phyloP scores from a whole-genome alignment of 1,140 invertebrate genomes.

The Temnothorax nylanderi region DNA sequence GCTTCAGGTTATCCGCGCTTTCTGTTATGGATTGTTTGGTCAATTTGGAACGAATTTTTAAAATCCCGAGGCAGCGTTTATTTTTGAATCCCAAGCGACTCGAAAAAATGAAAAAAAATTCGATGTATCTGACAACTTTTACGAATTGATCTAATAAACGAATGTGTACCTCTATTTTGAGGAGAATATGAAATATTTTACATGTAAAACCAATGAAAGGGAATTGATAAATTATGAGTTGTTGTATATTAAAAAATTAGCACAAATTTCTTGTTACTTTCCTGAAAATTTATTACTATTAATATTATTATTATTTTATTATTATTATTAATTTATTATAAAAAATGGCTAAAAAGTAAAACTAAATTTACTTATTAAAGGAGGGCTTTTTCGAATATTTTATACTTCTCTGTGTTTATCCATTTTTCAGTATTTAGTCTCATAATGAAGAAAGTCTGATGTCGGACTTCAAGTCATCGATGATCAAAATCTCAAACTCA shows the following conservation, averaged over 20 bases:
- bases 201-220: neutral
- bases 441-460: neutral
- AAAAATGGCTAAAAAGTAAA: neutral
- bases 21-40: slow-evolving; percentile 15
- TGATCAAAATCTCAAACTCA: slow-evolving; percentile 15
- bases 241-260: neutral
- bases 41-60: slow-evolving; percentile 27
- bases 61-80: neutral
- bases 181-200: neutral
- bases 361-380: neutral
- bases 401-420: neutral
- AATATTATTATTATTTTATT: neutral
- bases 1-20: slow-evolving; percentile 42
- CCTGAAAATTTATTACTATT: neutral
- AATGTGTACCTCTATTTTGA: neutral
- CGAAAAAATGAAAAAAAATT: neutral
- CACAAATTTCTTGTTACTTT: neutral
- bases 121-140: neutral
- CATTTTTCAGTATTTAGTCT: neutral
- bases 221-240: neutral
- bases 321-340: neutral
- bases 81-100: neutral
- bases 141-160: neutral
- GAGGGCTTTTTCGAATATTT: neutral
- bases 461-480: slow-evolving; percentile 11